A percentile compares a stretch with the other conserved stretches of the same genome.
Conservation (phyloP, 1,140 invertebrate genomes). For the Luehdorfia chinensis region DNA sequence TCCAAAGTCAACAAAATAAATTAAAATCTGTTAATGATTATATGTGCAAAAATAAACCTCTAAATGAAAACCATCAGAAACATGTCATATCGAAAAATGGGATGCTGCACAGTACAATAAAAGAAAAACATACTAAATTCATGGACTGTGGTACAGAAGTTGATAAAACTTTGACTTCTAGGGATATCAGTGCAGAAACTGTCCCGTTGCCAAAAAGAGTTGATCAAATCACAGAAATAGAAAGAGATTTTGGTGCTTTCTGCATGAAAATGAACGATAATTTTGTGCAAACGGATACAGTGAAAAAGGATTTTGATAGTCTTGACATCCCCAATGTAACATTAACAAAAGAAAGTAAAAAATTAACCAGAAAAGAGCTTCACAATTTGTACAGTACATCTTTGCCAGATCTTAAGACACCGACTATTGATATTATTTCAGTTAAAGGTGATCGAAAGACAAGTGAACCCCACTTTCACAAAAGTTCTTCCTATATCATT, state of each 20-base stretch:
- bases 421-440: slow-evolving; percentile 29
- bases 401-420: slow-evolving; percentile 40
- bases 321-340: slow-evolving; percentile 66
- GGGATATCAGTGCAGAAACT: slow-evolving; percentile 36
- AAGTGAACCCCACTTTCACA: slow-evolving; percentile 28
- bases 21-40: slow-evolving; percentile 29
- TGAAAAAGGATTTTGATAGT: slow-evolving; percentile 49
- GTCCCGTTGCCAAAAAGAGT: slow-evolving; percentile 27
- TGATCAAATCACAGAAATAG: slow-evolving; percentile 39
- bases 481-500: slow-evolving; percentile 53
- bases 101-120: too few species aligned
- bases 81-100: too few species aligned
- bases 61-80: slow-evolving; percentile 45
- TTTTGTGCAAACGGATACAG: slow-evolving; percentile 22
- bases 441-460: slow-evolving; percentile 26
- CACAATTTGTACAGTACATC: slow-evolving; percentile 38
- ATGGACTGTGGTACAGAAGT: slow-evolving; percentile 27
- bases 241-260: slow-evolving; percentile 25
- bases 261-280: slow-evolving; percentile 15
- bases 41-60: slow-evolving; percentile 32
- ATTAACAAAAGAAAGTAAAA: slow-evolving; percentile 49
- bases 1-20: slow-evolving; percentile 26
- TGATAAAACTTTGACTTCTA: slow-evolving; percentile 20
- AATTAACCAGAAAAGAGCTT: slow-evolving; percentile 41
- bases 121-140: too few species aligned